These are phyloP conservation scores for Rhagoletis pomonella DNA, from an alignment of 1,140 invertebrate species.

Conservation along the genomic window DNA sequence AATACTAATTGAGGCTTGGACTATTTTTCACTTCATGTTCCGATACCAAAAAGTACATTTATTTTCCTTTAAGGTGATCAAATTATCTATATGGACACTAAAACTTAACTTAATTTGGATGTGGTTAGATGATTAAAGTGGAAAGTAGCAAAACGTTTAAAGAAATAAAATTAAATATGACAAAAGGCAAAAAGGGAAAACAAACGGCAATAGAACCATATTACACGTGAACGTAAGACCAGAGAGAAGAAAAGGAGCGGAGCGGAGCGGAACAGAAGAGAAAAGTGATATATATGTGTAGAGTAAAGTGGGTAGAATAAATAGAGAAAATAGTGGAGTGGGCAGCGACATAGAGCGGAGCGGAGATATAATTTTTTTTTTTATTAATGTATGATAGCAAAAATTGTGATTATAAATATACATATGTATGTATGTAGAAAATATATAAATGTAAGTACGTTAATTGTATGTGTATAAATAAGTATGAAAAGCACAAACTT, in stretches of 20 bases:
- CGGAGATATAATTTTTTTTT: slow-evolving; percentile 4
- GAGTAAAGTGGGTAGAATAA: not conserved
- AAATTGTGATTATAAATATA: slow-evolving; percentile 1
- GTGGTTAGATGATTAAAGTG: not conserved
- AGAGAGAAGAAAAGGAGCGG: not conserved
- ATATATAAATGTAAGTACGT: not conserved
- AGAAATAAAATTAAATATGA: not conserved
- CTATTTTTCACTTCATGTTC: not conserved
- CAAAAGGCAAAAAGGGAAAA: not conserved
- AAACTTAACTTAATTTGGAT: not conserved
- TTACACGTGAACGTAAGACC: not conserved
- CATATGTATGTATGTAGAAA: slow-evolving; percentile 1
- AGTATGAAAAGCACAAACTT: not conserved
- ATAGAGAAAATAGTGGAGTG: not conserved
- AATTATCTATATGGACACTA: not conserved
- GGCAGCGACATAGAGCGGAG: not conserved
- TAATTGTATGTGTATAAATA: not conserved
- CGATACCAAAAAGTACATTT: not conserved
- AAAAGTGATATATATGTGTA: not conserved
- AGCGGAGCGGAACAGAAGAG: not conserved
- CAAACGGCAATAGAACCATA: not conserved
- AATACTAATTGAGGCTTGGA: not conserved
- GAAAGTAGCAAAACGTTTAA: not conserved
- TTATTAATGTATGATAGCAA: slow-evolving; percentile 26
- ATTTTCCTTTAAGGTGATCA: not conserved